Conservation (phyloP, 2,797 vertebrate genomes). For the Octomys mimax region DNA sequence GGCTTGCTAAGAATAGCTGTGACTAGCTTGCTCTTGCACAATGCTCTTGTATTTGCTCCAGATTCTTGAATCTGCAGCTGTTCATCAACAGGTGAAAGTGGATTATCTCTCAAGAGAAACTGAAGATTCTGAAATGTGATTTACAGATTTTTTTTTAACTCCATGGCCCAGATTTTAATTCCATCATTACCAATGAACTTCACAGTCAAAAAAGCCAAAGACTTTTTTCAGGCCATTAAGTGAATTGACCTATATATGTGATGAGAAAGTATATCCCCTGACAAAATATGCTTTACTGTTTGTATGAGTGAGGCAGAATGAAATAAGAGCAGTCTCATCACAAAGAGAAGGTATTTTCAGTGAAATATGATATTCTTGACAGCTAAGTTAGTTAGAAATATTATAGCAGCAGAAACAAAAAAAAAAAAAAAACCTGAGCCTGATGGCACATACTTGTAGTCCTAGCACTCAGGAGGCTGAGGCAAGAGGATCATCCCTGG, state of each 20-base stretch:
- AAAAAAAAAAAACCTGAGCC: neutral
- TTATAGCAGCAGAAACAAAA: neutral
- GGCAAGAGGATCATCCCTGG: neutral
- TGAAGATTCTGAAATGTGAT: conserved; percentile 53
- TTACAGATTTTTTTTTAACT: conserved; percentile 40
- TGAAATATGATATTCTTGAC: neutral
- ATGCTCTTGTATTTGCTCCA: conserved; percentile 74
- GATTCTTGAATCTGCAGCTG: conserved; percentile 79
- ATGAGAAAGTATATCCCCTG: neutral
- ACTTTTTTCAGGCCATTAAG: neutral
- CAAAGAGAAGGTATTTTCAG: neutral
- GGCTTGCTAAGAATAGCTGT: conserved; percentile 79
- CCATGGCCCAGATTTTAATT: conserved; percentile 37
- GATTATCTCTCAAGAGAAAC: conserved; percentile 50
- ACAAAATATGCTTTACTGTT: neutral
- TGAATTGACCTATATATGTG: neutral
- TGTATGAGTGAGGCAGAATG: neutral
- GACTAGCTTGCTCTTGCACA: conserved; percentile 74
- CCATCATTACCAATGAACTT: neutral
- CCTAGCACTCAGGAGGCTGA: neutral
- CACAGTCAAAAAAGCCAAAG: neutral
- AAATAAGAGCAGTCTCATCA: neutral
- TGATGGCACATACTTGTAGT: neutral
- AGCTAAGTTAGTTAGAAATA: neutral
- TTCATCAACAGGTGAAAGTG: conserved; percentile 79